A percentile compares a stretch with the other conserved stretches of the same genome.
Conservation (phyloP, 2,113 vertebrate species). For the Eretmochelys imbricata region DNA sequence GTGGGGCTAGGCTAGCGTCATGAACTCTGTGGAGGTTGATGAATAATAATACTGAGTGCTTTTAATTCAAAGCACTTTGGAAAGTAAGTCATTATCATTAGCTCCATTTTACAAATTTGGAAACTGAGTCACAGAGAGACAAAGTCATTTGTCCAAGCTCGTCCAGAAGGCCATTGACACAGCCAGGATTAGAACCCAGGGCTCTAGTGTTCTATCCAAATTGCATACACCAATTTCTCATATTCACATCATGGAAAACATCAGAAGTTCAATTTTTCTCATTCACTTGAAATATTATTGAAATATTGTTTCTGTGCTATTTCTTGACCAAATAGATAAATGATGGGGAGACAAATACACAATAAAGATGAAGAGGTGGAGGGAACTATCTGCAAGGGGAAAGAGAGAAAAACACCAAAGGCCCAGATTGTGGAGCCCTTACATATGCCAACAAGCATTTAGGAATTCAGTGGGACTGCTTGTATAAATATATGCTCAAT, state of each 20-base stretch:
- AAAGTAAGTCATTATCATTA: not conserved
- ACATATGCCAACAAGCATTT: not conserved
- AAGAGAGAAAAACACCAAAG: not conserved
- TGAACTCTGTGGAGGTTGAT: not conserved
- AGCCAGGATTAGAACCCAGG: not conserved
- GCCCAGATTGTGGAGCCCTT: not conserved
- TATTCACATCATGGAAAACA: conserved; percentile 72
- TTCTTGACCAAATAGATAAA: conserved; percentile 49
- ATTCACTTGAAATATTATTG: conserved; percentile 63
- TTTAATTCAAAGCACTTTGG: not conserved
- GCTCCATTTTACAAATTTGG: not conserved
- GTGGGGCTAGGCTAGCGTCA: not conserved
- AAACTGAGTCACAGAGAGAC: not conserved
- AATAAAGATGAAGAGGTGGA: not conserved
- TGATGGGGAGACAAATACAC: conserved; percentile 13
- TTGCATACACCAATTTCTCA: not conserved
- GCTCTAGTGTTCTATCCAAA: not conserved
- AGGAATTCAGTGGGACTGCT: accelerated
- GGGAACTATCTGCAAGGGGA: not conserved
- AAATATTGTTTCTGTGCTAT: conserved; percentile 68
- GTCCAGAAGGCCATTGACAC: not conserved
- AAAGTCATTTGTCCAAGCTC: not conserved
- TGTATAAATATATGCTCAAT: not conserved
- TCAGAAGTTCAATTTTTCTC: conserved; percentile 62
- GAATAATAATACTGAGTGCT: not conserved